These are phyloP conservation scores for Rhagium mordax DNA, from an alignment of 2,888 invertebrate genomes.

Conservation along the genomic window DNA sequence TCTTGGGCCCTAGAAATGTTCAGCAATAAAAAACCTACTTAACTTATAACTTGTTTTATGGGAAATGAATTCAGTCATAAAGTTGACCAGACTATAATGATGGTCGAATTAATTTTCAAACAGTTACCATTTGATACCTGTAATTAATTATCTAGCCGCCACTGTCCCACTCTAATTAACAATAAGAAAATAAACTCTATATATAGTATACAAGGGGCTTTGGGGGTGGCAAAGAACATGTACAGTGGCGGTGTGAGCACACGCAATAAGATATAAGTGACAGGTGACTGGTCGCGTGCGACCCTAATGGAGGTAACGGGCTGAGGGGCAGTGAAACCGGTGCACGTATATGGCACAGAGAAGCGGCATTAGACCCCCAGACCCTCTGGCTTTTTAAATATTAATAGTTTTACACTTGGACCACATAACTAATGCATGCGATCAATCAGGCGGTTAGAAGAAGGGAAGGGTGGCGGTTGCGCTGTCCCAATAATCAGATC, in stretches of 20 bases:
- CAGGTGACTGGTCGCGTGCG: constrained; percentile 64
- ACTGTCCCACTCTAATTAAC: constrained; percentile 22
- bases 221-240: constrained; percentile 51
- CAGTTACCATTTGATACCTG: neutral
- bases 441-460: neutral
- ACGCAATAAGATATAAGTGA: constrained; percentile 65
- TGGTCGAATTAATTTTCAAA: neutral
- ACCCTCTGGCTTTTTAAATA: constrained; percentile 40
- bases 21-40: too few relatives aligned
- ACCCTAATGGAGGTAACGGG: constrained; percentile 41
- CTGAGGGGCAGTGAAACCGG: neutral
- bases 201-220: constrained; percentile 14
- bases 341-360: constrained; percentile 4
- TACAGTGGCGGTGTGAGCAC: constrained; percentile 52
- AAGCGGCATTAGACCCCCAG: neutral
- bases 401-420: constrained; percentile 36
- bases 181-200: constrained; percentile 13
- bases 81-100: neutral
- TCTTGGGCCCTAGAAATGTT: too few relatives aligned
- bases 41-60: too few relatives aligned
- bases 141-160: constrained; percentile 16
- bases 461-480: neutral
- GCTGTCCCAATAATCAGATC: neutral
- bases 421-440: neutral
- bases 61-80: too few relatives aligned